Percentiles rank a stretch among this genome's conserved stretches.
These are phyloP conservation scores for Anastatus disparis DNA, from an alignment of 1,140 invertebrate species.

Conservation along the genomic window DNA sequence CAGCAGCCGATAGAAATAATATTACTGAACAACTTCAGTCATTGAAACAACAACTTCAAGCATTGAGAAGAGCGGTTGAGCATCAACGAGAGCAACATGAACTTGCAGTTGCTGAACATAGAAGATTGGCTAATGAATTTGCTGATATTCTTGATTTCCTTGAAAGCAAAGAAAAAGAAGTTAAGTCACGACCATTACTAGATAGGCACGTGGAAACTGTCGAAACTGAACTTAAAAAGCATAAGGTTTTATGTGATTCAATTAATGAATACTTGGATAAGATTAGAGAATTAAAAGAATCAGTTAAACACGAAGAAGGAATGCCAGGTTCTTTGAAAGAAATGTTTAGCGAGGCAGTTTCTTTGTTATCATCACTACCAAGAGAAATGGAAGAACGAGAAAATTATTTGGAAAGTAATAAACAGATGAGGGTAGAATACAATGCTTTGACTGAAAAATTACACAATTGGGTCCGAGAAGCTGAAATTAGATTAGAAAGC, in stretches of 20 bases:
- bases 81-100: slow-evolving; percentile 88
- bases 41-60: slow-evolving; percentile 84
- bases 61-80: slow-evolving; percentile 83
- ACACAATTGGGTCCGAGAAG: slow-evolving; percentile 86
- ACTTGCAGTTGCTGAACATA: slow-evolving; percentile 86
- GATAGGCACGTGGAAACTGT: slow-evolving; percentile 83
- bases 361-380: slow-evolving; percentile 80
- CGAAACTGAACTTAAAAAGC: slow-evolving; percentile 83
- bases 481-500: slow-evolving; percentile 79
- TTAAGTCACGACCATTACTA: slow-evolving; percentile 84
- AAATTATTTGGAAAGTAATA: slow-evolving; percentile 83
- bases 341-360: slow-evolving; percentile 84
- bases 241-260: slow-evolving; percentile 75
- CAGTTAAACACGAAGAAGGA: slow-evolving; percentile 77
- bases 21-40: slow-evolving; percentile 88
- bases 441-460: slow-evolving; percentile 79
- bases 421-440: slow-evolving; percentile 80
- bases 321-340: slow-evolving; percentile 83
- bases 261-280: slow-evolving; percentile 79
- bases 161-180: slow-evolving; percentile 83
- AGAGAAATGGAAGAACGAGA: slow-evolving; percentile 81
- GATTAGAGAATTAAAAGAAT: slow-evolving; percentile 75
- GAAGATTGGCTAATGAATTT: slow-evolving; percentile 82
- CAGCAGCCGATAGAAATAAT: slow-evolving; percentile 84
- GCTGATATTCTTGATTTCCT: slow-evolving; percentile 86